phyloP scores from a whole-genome alignment of 2,888 invertebrate genomes.

The Hyppa rectilinea region DNA sequence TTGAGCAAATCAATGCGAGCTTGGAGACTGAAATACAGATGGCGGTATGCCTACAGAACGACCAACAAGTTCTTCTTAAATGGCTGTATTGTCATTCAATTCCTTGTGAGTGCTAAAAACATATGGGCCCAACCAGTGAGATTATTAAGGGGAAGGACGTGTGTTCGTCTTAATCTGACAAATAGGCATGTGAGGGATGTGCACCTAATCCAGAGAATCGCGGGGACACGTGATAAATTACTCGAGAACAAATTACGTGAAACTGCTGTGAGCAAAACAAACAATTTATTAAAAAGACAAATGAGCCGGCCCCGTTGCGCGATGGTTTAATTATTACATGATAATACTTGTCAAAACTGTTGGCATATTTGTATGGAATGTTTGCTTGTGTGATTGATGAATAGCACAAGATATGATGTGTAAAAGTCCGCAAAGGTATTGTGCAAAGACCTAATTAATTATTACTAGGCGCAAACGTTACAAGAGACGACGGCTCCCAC shows the following conservation, averaged over 20 bases:
- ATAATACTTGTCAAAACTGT: constrained; percentile 69
- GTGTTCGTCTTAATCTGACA: constrained; percentile 74
- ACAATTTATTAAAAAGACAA: constrained; percentile 86
- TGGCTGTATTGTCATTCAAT: neutral
- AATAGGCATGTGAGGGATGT: constrained; percentile 77
- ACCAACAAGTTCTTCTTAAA: neutral
- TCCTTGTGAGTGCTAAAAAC: constrained; percentile 6
- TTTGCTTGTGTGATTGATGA: constrained; percentile 47
- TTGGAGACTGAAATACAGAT: neutral
- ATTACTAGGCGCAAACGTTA: neutral
- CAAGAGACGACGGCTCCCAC: neutral
- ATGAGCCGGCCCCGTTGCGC: constrained; percentile 74
- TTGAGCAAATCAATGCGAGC: neutral
- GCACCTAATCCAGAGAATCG: constrained; percentile 80
- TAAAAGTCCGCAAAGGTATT: neutral
- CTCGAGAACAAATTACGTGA: constrained; percentile 82
- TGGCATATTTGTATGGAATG: constrained; percentile 42
- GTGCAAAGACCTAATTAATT: neutral
- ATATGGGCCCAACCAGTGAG: constrained; percentile 27
- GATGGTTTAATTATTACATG: constrained; percentile 80
- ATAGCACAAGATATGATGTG: constrained; percentile 3
- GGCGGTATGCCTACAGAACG: neutral
- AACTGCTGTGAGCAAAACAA: constrained; percentile 82
- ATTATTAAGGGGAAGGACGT: constrained; percentile 50
- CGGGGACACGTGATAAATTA: constrained; percentile 84